Conservation (phyloP, 2,113 vertebrate species). For the Plecturocebus donacophilus region DNA sequence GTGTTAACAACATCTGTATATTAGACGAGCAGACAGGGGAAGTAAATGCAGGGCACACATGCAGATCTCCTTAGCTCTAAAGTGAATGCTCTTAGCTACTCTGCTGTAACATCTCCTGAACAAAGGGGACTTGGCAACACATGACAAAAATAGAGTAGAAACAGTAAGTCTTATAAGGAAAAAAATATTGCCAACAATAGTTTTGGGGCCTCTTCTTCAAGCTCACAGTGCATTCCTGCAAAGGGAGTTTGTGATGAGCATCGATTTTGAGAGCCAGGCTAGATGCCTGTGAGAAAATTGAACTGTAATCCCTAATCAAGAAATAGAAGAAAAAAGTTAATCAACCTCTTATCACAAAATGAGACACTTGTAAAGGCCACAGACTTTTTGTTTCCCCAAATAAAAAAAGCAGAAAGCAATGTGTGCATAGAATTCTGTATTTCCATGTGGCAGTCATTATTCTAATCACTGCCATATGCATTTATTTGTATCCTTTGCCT, state of each 20-base stretch:
- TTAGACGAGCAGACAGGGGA: neutral
- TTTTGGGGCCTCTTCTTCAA: neutral
- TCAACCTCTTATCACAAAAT: neutral
- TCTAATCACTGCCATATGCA: neutral
- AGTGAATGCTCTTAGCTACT: neutral
- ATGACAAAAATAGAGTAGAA: neutral
- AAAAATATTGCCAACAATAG: neutral
- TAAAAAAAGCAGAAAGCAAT: neutral
- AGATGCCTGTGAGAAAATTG: neutral
- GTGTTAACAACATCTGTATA: neutral
- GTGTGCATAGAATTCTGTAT: neutral
- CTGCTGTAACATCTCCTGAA: neutral
- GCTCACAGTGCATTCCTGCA: neutral
- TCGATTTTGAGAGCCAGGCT: neutral
- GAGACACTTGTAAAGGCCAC: neutral
- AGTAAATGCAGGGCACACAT: neutral
- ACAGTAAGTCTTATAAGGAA: neutral
- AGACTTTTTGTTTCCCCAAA: neutral
- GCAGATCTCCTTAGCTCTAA: neutral
- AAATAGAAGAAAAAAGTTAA: neutral
- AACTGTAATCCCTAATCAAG: neutral
- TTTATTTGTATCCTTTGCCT: conserved; percentile 6
- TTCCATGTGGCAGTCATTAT: neutral
- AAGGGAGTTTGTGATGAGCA: neutral
- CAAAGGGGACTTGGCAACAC: neutral